Evolutionary conservation across 2,113 vertebrate genomes (phyloP), one percentile per base, ranked within the genome.

Genomic region (Hyperopisus bebe): DNA sequence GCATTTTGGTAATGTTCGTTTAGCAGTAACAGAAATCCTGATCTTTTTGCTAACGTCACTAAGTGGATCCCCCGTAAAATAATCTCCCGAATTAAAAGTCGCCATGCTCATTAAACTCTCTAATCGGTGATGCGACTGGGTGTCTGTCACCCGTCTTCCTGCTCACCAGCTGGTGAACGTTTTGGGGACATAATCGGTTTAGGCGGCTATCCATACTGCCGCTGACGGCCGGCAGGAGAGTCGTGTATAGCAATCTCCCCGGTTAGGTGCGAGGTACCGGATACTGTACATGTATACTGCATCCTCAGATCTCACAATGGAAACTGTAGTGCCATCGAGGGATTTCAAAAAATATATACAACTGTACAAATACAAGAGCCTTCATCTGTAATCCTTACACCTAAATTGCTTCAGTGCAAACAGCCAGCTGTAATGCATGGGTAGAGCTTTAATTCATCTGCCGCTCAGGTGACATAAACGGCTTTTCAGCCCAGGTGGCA

Each of bases 331-430:
- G 15, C 42, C 74, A 86, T 86, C 24, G n/a, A 31, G 46, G 42
- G 3, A 24, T 66, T n/a, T 66, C 0, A 21, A 39, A 46, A 39
- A 84, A 77, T 51, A 55, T 77, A 44, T 48, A 83, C 35, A 35
- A 24, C 5, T 42, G 19, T n/a, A 55, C 19, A 24, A n/a, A 53
- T 55, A 24, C 27, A 89, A 17, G 62, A 86, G 80, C 24, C 85
- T 84, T 85, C 47, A 86, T 85, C 46, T 85, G 44, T 48, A 86
- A 48, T 86, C n/a, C 83, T 86, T 86, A 27, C n/a, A 15, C 11
- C 44, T 50, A 86, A 86, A 86, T 48, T 13, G 11, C 46, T 85
- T 48, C 44, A 85, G 47, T 47, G 44, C 17, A 27, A 85, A 85
- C 83, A n/a, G 21, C 46, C 83, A 86, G 17, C 83, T 86, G 83